Conservation (phyloP, 2,888 invertebrate genomes). For the Dicyrtoma fusca region DNA sequence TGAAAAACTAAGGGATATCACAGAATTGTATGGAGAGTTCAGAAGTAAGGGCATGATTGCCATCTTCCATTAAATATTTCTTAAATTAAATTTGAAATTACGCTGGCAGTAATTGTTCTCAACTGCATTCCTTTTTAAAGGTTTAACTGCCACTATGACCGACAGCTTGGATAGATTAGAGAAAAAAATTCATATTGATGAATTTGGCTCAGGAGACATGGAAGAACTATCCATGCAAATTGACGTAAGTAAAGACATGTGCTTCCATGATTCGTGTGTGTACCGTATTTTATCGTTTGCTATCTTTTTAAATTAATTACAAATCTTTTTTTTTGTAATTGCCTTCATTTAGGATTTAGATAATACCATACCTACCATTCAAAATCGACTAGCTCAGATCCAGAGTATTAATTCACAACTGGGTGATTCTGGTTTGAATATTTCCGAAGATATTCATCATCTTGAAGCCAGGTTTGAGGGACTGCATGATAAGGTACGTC, state of each 20-base stretch:
- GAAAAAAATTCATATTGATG: slow-evolving; percentile 71
- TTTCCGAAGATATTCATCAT: slow-evolving; percentile 24
- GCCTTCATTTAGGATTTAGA: slow-evolving; percentile 28
- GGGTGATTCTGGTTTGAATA: slow-evolving; percentile 26
- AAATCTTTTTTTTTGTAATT: too few relatives aligned
- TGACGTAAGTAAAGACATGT: slow-evolving; percentile 74
- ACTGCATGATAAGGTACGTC: slow-evolving; percentile 36
- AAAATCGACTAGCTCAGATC: slow-evolving; percentile 29
- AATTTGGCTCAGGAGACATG: slow-evolving; percentile 74
- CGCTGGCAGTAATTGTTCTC: too few relatives aligned
- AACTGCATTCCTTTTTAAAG: too few relatives aligned
- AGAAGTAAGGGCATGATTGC: too few relatives aligned
- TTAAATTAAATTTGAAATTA: not conserved
- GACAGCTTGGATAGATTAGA: slow-evolving; percentile 81
- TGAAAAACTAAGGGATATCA: slow-evolving; percentile 70
- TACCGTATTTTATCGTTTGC: too few relatives aligned
- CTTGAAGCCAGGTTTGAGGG: slow-evolving; percentile 28
- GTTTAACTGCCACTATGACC: slow-evolving; percentile 75
- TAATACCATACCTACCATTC: slow-evolving; percentile 38
- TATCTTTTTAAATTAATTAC: too few relatives aligned
- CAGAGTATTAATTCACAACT: slow-evolving; percentile 28
- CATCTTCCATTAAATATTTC: slow-evolving; percentile 2
- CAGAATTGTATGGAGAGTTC: slow-evolving; percentile 76
- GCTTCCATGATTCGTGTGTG: too few relatives aligned
- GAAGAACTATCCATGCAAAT: slow-evolving; percentile 90